These are phyloP conservation scores for Phrynosoma blainvillii DNA, from an alignment of 2,113 vertebrate genomes.

Conservation along the genomic window DNA sequence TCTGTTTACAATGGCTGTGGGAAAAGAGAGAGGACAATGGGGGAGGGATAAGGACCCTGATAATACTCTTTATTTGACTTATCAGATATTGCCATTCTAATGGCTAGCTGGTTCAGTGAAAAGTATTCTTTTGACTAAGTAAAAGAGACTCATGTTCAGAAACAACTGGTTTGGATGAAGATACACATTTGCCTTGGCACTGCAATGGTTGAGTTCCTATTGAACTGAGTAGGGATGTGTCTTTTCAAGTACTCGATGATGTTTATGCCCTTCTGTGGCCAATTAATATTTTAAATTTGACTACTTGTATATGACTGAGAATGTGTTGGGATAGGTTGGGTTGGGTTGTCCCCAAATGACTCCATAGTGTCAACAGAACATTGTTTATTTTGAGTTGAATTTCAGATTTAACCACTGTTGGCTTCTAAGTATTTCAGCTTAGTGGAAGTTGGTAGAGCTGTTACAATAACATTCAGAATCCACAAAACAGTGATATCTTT, in stretches of 20 bases:
- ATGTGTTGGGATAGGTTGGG: not conserved
- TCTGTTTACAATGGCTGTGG: not conserved
- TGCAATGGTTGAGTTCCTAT: not conserved
- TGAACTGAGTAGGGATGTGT: not conserved
- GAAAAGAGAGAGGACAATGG: not conserved
- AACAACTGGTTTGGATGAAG: not conserved
- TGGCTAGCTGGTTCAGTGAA: not conserved
- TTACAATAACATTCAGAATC: too few relatives aligned
- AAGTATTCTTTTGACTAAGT: not conserved
- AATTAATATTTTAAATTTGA: not conserved
- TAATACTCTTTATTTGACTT: not conserved
- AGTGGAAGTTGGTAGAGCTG: not conserved
- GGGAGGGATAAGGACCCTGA: not conserved
- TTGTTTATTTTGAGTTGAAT: not conserved
- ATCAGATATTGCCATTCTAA: not conserved
- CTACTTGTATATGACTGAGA: not conserved
- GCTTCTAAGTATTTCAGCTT: not conserved
- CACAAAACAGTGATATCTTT: too few relatives aligned
- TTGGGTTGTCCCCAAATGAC: not conserved
- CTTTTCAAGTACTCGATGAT: not conserved
- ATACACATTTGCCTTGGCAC: not conserved
- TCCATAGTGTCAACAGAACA: not conserved
- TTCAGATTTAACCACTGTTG: not conserved
- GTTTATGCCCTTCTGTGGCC: too few relatives aligned
- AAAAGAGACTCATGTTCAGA: not conserved